Base-by-base conservation (phyloP, 2,888 invertebrate species). In the Macropis europaea region DNA sequence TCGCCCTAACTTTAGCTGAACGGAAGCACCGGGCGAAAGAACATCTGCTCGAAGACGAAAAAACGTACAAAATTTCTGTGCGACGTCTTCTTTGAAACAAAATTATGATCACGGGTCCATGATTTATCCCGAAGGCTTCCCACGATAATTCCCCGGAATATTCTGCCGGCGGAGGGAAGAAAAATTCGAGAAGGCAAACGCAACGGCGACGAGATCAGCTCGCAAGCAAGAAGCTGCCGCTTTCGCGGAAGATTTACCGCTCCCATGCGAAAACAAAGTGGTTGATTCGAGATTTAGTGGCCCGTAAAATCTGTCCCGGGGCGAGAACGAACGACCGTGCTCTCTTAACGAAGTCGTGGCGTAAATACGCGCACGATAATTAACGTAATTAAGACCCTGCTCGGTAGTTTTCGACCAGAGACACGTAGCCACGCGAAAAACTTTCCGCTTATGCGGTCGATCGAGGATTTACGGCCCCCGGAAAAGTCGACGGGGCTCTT, bases 381-480 rank as follows among this genome's bases (percentile, higher is more conserved):
- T 77, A 80, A 77, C 63, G 77, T 60, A 77, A 82, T 82, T 81
- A 80, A 81, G 75, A 61, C 42, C 38, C 71, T 40, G 30, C n/a
- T 26, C 50, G 24, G 53, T 34, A 17, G 32, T 60, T 62, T 52
- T 56, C 52, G 43, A 26, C 36, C 52, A 61, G 56, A 67, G 54
- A 62, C 50, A 24, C 42, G 40, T 24, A 26, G 17, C 17, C 38
- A 11, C 36, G 38, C 30, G 36, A 40, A 61, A 62, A 62, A 66
- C 50, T 50, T 64, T 22, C 15, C 19, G 15, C 30, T 62, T 43
- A 48, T 52, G 56, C 28, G 40, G 53, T 24, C 22, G 61, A 40
- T 43, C 36, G 56, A 47, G 60, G 54, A 70, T 60, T 74, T 57
- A 60, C 24, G 30, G 40, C 7, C 36, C 28, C 6, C 15, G 30